Conservation (phyloP, 2,797 vertebrate genomes). For the Peromyscus nudipes region DNA sequence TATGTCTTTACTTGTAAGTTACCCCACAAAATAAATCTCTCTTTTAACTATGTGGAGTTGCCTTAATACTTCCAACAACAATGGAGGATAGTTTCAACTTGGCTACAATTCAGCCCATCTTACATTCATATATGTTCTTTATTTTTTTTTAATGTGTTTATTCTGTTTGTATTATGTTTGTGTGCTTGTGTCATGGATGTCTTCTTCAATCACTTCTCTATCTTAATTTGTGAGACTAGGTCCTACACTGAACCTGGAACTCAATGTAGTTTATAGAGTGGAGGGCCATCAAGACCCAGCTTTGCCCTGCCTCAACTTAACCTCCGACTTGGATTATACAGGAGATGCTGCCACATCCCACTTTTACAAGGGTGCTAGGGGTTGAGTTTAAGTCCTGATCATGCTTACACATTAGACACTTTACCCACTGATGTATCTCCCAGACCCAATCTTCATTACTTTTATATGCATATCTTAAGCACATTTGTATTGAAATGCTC, state of each 20-base stretch:
- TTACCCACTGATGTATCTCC: background rate
- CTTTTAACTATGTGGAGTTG: no score
- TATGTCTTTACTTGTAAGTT: no score
- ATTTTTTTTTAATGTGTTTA: background rate
- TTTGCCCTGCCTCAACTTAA: background rate
- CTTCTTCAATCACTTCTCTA: background rate
- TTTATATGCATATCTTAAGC: background rate
- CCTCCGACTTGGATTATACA: background rate
- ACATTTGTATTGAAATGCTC: slow-evolving; percentile 14
- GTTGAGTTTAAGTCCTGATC: background rate
- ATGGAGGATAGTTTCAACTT: background rate
- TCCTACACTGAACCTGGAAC: background rate
- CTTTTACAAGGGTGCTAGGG: background rate
- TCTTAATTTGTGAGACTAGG: background rate
- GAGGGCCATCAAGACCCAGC: background rate
- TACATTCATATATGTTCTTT: background rate
- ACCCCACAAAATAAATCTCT: no score
- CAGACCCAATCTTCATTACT: background rate
- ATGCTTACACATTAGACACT: background rate
- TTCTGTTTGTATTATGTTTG: background rate
- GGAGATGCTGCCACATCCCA: background rate
- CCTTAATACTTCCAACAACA: no score
- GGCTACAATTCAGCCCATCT: background rate
- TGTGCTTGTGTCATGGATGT: background rate
- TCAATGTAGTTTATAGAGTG: background rate